Evolutionary conservation across 1,140 invertebrate species (phyloP).

Genomic region (Drepana arcuata): DNA sequence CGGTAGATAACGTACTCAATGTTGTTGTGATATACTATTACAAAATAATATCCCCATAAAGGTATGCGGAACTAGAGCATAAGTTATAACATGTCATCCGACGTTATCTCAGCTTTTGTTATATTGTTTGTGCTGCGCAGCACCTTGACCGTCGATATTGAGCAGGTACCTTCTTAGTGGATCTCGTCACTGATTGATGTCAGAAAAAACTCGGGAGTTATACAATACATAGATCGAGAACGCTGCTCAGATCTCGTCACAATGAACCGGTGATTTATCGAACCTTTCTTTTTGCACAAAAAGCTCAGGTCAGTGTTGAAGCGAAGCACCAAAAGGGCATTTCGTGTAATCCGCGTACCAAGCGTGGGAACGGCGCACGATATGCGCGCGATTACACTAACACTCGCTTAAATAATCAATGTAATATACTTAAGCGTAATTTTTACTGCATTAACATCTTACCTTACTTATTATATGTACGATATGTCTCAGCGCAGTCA

Average conservation of each 20-base stretch:
- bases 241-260: slow-evolving; percentile 38
- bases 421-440: no score
- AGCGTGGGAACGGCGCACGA: slow-evolving; percentile 48
- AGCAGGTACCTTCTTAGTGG: slow-evolving; percentile 57
- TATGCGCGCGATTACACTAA: no score
- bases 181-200: slow-evolving; percentile 41
- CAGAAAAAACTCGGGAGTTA: slow-evolving; percentile 44
- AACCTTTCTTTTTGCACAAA: slow-evolving; percentile 57
- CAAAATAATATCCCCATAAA: no score
- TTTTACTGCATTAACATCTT: no score
- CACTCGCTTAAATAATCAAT: no score
- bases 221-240: slow-evolving; percentile 43
- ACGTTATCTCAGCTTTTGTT: slow-evolving; percentile 54
- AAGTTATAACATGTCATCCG: slow-evolving; percentile 18
- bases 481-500: no score
- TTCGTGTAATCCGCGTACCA: slow-evolving; percentile 50
- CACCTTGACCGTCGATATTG: slow-evolving; percentile 59
- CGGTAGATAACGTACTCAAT: no score
- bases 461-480: no score
- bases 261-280: slow-evolving; percentile 62
- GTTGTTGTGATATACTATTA: no score
- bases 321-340: slow-evolving; percentile 63
- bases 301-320: slow-evolving; percentile 55
- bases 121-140: slow-evolving; percentile 58
- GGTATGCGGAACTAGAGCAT: slow-evolving; percentile 51